phyloP scores from a whole-genome alignment of 2,888 invertebrate genomes.

The Caenorhabditis macrosperma region DNA sequence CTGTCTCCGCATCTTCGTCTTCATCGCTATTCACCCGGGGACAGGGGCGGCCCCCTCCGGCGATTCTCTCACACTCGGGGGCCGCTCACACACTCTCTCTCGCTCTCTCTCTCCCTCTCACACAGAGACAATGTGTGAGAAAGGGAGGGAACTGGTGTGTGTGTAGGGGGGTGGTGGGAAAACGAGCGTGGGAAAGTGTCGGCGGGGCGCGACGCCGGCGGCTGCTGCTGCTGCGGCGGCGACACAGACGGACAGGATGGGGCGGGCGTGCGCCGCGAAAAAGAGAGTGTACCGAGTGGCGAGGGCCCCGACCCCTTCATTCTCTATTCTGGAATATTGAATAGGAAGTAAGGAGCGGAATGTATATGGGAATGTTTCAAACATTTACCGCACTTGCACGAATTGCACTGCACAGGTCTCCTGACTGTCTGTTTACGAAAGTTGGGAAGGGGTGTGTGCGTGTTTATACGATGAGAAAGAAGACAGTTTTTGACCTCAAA shows the following conservation, averaged over 20 bases:
- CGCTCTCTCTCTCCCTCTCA: conserved; percentile 27
- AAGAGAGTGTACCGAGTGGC: conserved; percentile 10
- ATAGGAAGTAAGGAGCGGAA: neutral
- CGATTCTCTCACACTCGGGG: conserved; percentile 15
- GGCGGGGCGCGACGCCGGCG: conserved; percentile 17
- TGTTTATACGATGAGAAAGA: too few relatives aligned
- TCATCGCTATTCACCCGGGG: too few relatives aligned
- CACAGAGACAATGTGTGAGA: conserved; percentile 53
- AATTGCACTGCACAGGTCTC: too few relatives aligned
- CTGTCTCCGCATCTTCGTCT: conserved; percentile 31
- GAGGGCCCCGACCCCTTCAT: neutral
- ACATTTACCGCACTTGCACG: too few relatives aligned
- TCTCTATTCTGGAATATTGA: neutral
- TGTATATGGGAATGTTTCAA: too few relatives aligned
- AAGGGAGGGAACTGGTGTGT: conserved; percentile 20
- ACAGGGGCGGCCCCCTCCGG: conserved; percentile 21
- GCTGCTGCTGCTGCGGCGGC: too few relatives aligned
- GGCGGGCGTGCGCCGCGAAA: conserved; percentile 4
- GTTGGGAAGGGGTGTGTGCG: too few relatives aligned
- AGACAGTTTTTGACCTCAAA: too few relatives aligned
- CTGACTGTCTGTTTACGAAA: too few relatives aligned
- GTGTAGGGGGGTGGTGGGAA: conserved; percentile 53
- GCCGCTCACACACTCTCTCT: neutral
- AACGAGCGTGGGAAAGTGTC: conserved; percentile 62
- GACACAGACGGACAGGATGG: too few relatives aligned